These are phyloP conservation scores for Microctonus aethiopoides DNA, from an alignment of 2,888 invertebrate genomes.

Conservation along the genomic window DNA sequence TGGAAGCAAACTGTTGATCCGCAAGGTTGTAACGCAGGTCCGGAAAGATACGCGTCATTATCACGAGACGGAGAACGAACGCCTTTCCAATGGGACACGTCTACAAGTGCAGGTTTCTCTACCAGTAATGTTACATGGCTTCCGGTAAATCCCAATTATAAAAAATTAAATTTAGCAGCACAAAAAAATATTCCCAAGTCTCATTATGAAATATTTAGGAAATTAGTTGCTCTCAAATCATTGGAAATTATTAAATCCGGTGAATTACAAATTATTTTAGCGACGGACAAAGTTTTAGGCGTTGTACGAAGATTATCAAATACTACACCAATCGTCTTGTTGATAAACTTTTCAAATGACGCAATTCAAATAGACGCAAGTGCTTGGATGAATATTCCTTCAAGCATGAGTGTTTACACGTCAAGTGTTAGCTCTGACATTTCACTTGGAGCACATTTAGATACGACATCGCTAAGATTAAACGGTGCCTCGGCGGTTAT, in stretches of 20 bases:
- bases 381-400: slow-evolving; percentile 45
- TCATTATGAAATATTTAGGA: slow-evolving; percentile 64
- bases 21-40: slow-evolving; percentile 73
- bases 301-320: slow-evolving; percentile 40
- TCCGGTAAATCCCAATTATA: slow-evolving; percentile 74
- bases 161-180: slow-evolving; percentile 70
- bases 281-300: slow-evolving; percentile 42
- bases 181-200: slow-evolving; percentile 70
- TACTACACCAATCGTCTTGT: slow-evolving; percentile 35
- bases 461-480: slow-evolving; percentile 38
- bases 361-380: slow-evolving; percentile 41
- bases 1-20: slow-evolving; percentile 76
- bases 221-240: slow-evolving; percentile 68
- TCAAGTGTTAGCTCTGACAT: slow-evolving; percentile 46
- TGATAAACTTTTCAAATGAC: slow-evolving; percentile 44
- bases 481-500: slow-evolving; percentile 44
- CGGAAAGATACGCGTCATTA: slow-evolving; percentile 69
- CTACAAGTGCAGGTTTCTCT: slow-evolving; percentile 74
- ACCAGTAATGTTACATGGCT: slow-evolving; percentile 73
- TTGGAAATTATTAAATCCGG: slow-evolving; percentile 67
- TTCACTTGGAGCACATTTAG: slow-evolving; percentile 25
- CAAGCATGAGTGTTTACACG: slow-evolving; percentile 42
- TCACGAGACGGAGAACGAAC: slow-evolving; percentile 67
- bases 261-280: slow-evolving; percentile 53
- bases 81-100: slow-evolving; percentile 75